Base-by-base conservation (phyloP, 2,888 invertebrate species). In the Parnassius orleans region DNA sequence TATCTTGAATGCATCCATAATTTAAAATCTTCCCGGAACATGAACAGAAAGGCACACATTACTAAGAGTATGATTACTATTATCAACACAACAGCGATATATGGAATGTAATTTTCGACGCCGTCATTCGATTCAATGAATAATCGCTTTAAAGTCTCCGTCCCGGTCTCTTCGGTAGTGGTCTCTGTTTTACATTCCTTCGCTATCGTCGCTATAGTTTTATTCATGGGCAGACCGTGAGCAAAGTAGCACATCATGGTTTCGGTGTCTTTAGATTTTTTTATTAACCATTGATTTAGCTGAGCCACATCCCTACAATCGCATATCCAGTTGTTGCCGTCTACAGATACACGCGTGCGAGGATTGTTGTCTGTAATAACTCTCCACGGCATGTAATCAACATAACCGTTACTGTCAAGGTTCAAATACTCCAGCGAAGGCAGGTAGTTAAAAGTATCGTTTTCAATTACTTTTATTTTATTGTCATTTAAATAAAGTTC, bases 261-360 rank as follows among this genome's bases (percentile, higher is more conserved):
- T 72, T 94, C 93, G 62, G 94, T 93, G 77, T 94, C 93, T 81
- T 93, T 93, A 58, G 93, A 93, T 79, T 94, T 94, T 78, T 94
- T 93, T 76, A 93, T 90, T 65, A 95, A 84, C 95, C 95, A 96
- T 72, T 93, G 92, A 78, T 95, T 94, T 74, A 96, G 87, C 73
- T 93, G 93, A 67, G 92, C 93, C 60, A 95, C 93, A 75, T 95
- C 94, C 76, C 92, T 93, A 86, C 96, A 96, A 80, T 96, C 95
- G 87, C 96, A 96, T 82, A 95, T 95, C 97, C 97, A 96, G 81
- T 94, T 94, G 93, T 96, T 96, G 74, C 95, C 95, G 75, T 95
- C 94, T 66, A 96, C 92, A 61, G 95, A 94, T 71, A 96, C 93
- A 76, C 93, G 93, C 75, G 95, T 93, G 74, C 93, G 93, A 68